A percentile compares a stretch with the other conserved stretches of the same genome.
Evolutionary conservation across 2,888 invertebrate genomes (phyloP).

Genomic region (Dioctria rufipes): DNA sequence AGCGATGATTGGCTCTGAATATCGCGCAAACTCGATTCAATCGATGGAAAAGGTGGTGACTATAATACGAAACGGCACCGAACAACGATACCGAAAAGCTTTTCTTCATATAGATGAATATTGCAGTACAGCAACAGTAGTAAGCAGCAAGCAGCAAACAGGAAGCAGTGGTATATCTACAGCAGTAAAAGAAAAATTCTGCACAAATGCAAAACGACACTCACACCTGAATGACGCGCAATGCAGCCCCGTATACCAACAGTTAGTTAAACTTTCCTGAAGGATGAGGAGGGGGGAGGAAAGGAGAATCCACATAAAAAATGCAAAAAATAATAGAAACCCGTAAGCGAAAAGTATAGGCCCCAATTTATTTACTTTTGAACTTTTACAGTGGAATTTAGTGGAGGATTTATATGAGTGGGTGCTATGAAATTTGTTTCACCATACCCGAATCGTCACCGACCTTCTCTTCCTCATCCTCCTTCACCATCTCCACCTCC

Average conservation of each 20-base stretch:
- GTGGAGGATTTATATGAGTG: slow-evolving; percentile 43
- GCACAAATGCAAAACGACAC: slow-evolving; percentile 42
- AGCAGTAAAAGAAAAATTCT: slow-evolving; percentile 18
- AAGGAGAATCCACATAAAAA: slow-evolving; percentile 1
- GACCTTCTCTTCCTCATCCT: too few species aligned
- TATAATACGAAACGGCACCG: slow-evolving; percentile 1
- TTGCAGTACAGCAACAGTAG: background rate
- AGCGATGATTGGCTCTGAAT: slow-evolving; percentile 48
- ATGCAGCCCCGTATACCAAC: background rate
- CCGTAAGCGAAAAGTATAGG: slow-evolving; percentile 21
- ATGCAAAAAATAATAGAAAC: slow-evolving; percentile 48
- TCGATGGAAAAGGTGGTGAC: slow-evolving; percentile 45
- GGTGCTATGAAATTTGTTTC: background rate
- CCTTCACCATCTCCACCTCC: background rate
- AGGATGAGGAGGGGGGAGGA: background rate
- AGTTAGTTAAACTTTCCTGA: too few species aligned
- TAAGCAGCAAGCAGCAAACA: background rate
- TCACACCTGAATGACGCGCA: slow-evolving; percentile 5
- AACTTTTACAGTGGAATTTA: slow-evolving; percentile 45
- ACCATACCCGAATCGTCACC: too few species aligned
- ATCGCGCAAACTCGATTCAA: slow-evolving; percentile 49
- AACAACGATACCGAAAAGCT: slow-evolving; percentile 29
- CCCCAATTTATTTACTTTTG: slow-evolving; percentile 53
- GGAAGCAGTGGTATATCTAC: too few species aligned
- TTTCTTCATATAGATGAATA: background rate